Conservation (phyloP, 2,888 invertebrate species). For the Dicyrtoma fusca region DNA sequence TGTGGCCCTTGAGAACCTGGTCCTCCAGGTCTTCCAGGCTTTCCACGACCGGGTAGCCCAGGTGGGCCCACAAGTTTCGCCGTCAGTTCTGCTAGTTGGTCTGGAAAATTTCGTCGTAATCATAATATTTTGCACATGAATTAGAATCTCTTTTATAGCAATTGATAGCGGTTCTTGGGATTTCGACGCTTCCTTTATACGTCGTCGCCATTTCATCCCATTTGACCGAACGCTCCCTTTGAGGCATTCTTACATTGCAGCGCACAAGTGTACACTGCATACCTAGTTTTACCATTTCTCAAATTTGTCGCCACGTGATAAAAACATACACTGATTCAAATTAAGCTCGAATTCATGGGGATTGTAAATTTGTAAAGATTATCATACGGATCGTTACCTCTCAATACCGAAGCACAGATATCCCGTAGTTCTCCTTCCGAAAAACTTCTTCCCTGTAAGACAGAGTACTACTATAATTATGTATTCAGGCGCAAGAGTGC, state of each 20-base stretch:
- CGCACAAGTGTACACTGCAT: neutral
- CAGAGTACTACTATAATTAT: conserved; percentile 33
- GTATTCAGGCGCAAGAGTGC: neutral
- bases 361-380: neutral
- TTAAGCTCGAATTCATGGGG: neutral
- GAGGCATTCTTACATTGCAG: too few relatives aligned
- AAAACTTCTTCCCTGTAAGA: conserved; percentile 67
- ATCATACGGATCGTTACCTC: conserved; percentile 65
- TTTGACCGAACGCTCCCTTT: too few relatives aligned
- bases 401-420: conserved; percentile 76
- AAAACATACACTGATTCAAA: too few relatives aligned
- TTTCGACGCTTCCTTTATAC: too few relatives aligned
- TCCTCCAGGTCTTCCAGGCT: conserved; percentile 70
- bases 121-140: conserved; percentile 7
- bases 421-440: conserved; percentile 76
- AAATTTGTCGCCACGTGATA: neutral
- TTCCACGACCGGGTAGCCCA: conserved; percentile 69
- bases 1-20: conserved; percentile 71
- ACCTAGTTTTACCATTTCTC: neutral
- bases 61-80: conserved; percentile 68
- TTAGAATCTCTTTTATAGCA: conserved; percentile 18
- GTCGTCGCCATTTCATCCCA: too few relatives aligned
- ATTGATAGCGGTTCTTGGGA: too few relatives aligned
- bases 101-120: conserved; percentile 62
- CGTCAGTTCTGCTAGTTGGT: conserved; percentile 73